A percentile compares a stretch with the other conserved stretches of the same genome.
Conservation (phyloP, 2,797 vertebrate species). For the Cygnus olor region DNA sequence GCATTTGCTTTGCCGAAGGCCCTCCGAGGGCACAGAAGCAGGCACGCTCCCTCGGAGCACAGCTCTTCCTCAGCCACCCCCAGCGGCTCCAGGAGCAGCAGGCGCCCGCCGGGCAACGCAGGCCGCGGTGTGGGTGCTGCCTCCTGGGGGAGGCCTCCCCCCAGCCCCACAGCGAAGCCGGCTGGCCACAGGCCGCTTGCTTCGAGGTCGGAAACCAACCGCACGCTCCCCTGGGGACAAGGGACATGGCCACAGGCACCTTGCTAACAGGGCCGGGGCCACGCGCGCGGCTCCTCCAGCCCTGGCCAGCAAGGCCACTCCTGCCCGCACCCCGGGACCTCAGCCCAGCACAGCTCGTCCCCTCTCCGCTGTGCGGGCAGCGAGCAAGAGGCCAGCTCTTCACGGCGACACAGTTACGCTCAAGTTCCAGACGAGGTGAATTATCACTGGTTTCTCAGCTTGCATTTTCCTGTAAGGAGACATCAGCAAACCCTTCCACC, state of each 20-base stretch:
- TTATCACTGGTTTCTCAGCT: constrained; percentile 29
- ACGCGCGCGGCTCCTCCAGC: rapidly evolving
- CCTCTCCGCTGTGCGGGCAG: background rate
- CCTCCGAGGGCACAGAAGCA: background rate
- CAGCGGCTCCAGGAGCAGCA: background rate
- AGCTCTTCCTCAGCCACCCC: constrained; percentile 1
- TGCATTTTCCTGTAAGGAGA: constrained; percentile 42
- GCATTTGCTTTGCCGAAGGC: background rate
- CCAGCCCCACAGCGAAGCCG: background rate
- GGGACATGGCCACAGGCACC: background rate
- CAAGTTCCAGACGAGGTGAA: background rate
- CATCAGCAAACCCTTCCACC: constrained; percentile 68
- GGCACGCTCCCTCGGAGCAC: constrained; percentile 18
- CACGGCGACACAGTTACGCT: background rate
- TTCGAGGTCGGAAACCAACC: background rate
- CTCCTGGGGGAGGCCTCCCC: rapidly evolving
- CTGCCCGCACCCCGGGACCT: background rate
- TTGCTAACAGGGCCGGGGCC: rapidly evolving
- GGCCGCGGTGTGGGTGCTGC: rapidly evolving
- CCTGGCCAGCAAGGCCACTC: too few relatives aligned
- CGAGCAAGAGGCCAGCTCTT: background rate
- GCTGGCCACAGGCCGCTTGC: too few relatives aligned
- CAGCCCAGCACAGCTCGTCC: rapidly evolving
- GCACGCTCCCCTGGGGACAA: rapidly evolving
- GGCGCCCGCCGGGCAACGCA: background rate